Base-by-base conservation (phyloP, 1,140 invertebrate genomes). In the Apocrypta bakeri region DNA sequence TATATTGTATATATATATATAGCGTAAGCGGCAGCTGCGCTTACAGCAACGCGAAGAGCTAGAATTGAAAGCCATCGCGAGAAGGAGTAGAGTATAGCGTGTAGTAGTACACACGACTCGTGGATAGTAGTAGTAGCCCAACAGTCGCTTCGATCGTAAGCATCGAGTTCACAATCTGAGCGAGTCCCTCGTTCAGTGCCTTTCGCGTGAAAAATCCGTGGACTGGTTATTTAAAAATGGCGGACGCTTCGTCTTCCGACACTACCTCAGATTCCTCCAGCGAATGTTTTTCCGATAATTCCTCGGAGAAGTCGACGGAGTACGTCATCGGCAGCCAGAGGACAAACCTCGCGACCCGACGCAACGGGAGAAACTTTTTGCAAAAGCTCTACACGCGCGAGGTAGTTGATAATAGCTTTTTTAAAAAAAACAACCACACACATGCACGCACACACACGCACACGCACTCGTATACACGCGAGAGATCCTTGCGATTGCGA, bases 211-310 rank as follows among this genome's bases (percentile, higher is more conserved):
- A 82, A 82, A 69, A 61, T 71, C 63, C 37, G 74, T 78, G 75
- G 48, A 84, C 83, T 87, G 89, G 89, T 90, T 91, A 92, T 92
- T 92, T 92, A 91, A 92, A 92, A 92, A 92, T 92, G 91, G 91
- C 90, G 88, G 91, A 91, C 87, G 88, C 91, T 88, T 92, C 88
- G 90, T 92, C 90, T 91, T 92, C 90, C 88, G 91, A 92, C 83
- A 92, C 90, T 90, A 91, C 90, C 90, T 92, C 90, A 89, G 90
- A 91, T 71, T 90, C 69, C 37, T 89, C 84, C 84, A 91, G 89
- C 86, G 91, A 92, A 85, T 89, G 87, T 90, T 90, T 89, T 76
- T 91, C 90, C 84, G 90, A 92, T 86, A 89, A 90, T 87, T 90
- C 88, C n/a, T 89, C 89, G 27, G 90, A 91, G 83, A 90, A 87